phyloP scores from a whole-genome alignment of 2,888 invertebrate genomes.

The Sipunculus nudus region DNA sequence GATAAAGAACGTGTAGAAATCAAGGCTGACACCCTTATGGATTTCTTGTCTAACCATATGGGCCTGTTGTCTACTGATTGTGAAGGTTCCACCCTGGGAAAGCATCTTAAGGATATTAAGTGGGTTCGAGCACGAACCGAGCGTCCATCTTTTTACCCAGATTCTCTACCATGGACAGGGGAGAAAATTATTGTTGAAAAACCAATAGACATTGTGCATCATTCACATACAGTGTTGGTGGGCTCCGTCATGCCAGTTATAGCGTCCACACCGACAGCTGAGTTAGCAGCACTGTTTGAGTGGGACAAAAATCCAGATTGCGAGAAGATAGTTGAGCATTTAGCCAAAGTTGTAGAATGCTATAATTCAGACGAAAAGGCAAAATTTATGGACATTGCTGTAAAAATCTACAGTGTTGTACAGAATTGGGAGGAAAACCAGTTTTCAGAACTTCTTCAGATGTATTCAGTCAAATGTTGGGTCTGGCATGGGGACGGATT shows the following conservation, averaged over 20 bases:
- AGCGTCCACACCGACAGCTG: slow-evolving; percentile 7
- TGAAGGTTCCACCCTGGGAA: slow-evolving; percentile 20
- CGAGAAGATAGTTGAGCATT: slow-evolving; percentile 26
- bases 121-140: slow-evolving; percentile 30
- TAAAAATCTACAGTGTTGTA: slow-evolving; percentile 26
- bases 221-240: slow-evolving; percentile 14
- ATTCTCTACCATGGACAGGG: slow-evolving; percentile 20
- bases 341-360: slow-evolving; percentile 28
- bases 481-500: slow-evolving; percentile 49
- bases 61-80: slow-evolving; percentile 17
- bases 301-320: slow-evolving; percentile 28
- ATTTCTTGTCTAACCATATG: slow-evolving; percentile 27
- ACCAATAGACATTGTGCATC: slow-evolving; percentile 31
- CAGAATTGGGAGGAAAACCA: no score
- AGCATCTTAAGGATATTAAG: slow-evolving; percentile 25
- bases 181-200: slow-evolving; percentile 22
- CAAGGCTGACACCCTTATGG: slow-evolving; percentile 38
- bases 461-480: slow-evolving; percentile 37
- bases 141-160: slow-evolving; percentile 29
- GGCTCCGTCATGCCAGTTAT: slow-evolving; percentile 41
- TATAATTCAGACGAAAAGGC: slow-evolving; percentile 32
- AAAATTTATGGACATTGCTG: slow-evolving; percentile 29
- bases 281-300: slow-evolving; percentile 21
- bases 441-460: no score
- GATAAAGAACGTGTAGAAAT: slow-evolving; percentile 10